These are phyloP conservation scores for Pantherophis vulpinus DNA, from an alignment of 2,797 vertebrate genomes.

Conservation along the genomic window DNA sequence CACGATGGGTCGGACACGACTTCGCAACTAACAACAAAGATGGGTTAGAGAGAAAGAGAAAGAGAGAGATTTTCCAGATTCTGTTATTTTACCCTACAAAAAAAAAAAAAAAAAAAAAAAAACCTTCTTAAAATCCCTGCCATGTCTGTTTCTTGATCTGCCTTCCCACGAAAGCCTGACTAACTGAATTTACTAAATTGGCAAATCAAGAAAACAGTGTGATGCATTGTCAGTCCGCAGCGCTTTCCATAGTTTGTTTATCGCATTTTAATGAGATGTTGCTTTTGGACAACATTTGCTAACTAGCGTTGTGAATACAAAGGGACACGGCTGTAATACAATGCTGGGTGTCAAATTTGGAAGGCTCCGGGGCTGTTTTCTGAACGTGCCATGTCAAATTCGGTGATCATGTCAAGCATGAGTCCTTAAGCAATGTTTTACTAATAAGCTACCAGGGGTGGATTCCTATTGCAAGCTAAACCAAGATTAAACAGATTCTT, in stretches of 20 bases:
- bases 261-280: neutral
- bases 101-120: rapidly evolving
- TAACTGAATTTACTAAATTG: neutral
- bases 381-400: neutral
- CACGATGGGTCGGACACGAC: no score
- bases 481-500: neutral
- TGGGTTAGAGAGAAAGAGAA: neutral
- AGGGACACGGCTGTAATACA: neutral
- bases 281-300: neutral
- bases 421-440: neutral
- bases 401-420: neutral
- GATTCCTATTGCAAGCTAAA: neutral
- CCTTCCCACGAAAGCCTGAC: neutral
- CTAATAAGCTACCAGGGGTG: neutral
- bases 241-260: neutral
- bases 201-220: neutral
- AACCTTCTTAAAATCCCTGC: neutral
- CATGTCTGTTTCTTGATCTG: neutral
- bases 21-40: neutral
- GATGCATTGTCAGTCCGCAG: neutral
- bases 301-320: neutral
- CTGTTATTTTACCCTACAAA: neutral
- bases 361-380: neutral
- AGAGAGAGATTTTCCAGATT: neutral
- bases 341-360: neutral